Base-by-base conservation (phyloP, 2,113 vertebrate genomes). In the Myrmophylax atrothorax region DNA sequence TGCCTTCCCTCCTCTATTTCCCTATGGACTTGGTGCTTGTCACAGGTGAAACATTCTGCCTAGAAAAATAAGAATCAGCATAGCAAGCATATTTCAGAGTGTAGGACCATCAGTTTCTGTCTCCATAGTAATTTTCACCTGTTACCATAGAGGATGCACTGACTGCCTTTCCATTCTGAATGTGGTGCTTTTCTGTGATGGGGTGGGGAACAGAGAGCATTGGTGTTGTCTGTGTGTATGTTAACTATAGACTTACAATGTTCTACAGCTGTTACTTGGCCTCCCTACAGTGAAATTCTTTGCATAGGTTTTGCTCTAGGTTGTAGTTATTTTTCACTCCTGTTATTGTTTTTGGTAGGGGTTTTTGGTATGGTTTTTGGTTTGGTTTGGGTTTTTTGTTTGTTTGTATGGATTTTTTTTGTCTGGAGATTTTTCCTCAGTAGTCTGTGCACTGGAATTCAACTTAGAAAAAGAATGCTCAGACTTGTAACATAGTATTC, bases 291-390 rank as follows among this genome's bases (percentile, higher is more conserved):
- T 29, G 38, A 78, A 84, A 63, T 81, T 47, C 23, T 38, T 74
- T 76, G 46, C 4, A 24, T 17, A 38, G 12, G 0, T 67, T 87
- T 96, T 92, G 16, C 56, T 59, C 31, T 50, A n/a, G 7, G 23
- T 2, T 49, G 9, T 66, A 56, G 42, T 16, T 69, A 25, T 49
- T 50, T 90, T 91, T 62, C 10, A 56, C 8, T 60, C 8, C 5
- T 42, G 17, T 5, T 63, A 2, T 62, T 83, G 33, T 31, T 68
- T 14, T 23, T 35, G 0, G 14, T 38, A 31, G 14, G 10, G 28
- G 3, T 9, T 52, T 84, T 77, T 67, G 20, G 6, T 8, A 66
- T 0, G 0, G 2, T n/a, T 63, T 56, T n/a, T 76, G 7, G 33
- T 24, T 18, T 38, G 8, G 20, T 25, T 68, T n/a, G 31, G 6